Conservation (phyloP, 2,797 vertebrate genomes). For the Gambelia wislizenii region DNA sequence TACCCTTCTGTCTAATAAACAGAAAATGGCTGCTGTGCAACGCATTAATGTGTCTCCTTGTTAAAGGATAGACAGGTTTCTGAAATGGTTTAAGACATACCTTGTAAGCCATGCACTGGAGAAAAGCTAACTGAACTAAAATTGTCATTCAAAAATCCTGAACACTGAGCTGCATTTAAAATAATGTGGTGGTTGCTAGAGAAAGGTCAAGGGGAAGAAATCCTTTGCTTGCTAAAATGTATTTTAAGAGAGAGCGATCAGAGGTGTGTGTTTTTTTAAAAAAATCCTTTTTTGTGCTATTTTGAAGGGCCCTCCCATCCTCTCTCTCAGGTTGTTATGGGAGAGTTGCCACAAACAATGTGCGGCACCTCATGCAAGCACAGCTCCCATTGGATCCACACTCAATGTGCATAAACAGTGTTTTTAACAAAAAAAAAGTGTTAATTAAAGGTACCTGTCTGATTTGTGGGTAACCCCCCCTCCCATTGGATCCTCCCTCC, state of each 20-base stretch:
- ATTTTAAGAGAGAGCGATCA: neutral
- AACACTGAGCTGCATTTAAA: conserved; percentile 15
- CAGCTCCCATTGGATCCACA: neutral
- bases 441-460: neutral
- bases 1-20: conserved; percentile 41
- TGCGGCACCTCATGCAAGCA: too few species aligned
- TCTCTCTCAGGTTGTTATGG: too few species aligned
- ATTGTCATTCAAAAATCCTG: conserved; percentile 34
- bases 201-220: neutral
- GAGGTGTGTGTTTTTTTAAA: neutral
- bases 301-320: too few species aligned
- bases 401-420: neutral
- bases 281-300: too few species aligned
- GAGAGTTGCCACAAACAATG: neutral
- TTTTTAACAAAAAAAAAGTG: neutral
- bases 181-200: neutral
- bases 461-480: neutral
- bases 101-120: conserved; percentile 21
- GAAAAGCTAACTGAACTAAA: conserved; percentile 25
- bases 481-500: neutral
- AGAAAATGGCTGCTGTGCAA: conserved; percentile 42
- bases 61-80: conserved; percentile 43
- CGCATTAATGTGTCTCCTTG: conserved; percentile 29
- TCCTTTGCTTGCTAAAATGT: neutral
- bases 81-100: conserved; percentile 38